Conservation (phyloP, 1,140 invertebrate genomes). For the Drosophila varians region DNA sequence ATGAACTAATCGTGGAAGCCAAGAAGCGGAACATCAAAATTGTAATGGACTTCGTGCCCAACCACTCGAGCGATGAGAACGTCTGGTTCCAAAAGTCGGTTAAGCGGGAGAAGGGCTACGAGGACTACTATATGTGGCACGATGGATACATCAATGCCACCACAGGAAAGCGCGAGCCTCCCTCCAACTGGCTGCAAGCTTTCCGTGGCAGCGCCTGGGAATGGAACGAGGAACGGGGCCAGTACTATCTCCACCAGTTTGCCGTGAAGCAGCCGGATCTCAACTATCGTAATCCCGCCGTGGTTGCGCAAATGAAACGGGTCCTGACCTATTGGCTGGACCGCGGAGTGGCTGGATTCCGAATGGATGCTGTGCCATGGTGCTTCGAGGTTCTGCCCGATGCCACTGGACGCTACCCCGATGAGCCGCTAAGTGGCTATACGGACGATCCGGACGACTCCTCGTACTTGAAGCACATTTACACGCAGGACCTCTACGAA, state of each 20-base stretch:
- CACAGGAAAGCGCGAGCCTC: constrained; percentile 81
- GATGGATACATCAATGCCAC: constrained; percentile 83
- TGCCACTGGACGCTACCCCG: constrained; percentile 84
- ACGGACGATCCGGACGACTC: constrained; percentile 84
- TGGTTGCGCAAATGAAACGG: constrained; percentile 88
- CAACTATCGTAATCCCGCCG: constrained; percentile 87
- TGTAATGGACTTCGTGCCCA: constrained; percentile 85
- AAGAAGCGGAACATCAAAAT: constrained; percentile 83
- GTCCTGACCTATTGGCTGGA: constrained; percentile 90
- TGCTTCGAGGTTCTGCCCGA: constrained; percentile 85
- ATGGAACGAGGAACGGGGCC: constrained; percentile 85
- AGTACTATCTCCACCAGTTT: constrained; percentile 89
- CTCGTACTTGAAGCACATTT: constrained; percentile 86
- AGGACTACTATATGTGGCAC: constrained; percentile 90
- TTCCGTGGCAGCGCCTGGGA: constrained; percentile 87
- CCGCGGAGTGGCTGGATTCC: constrained; percentile 90
- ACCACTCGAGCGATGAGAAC: constrained; percentile 89
- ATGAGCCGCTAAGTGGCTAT: constrained; percentile 85
- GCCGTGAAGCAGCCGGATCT: constrained; percentile 87
- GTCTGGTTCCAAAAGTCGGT: constrained; percentile 89
- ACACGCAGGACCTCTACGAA: constrained; percentile 87
- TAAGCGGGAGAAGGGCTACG: constrained; percentile 85
- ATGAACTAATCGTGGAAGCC: constrained; percentile 86
- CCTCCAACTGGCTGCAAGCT: constrained; percentile 88
- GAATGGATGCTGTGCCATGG: constrained; percentile 87